A percentile compares a stretch with the other conserved stretches of the same genome.
phyloP scores from a whole-genome alignment of 2,113 vertebrate species.

The Tragulus kanchil region DNA sequence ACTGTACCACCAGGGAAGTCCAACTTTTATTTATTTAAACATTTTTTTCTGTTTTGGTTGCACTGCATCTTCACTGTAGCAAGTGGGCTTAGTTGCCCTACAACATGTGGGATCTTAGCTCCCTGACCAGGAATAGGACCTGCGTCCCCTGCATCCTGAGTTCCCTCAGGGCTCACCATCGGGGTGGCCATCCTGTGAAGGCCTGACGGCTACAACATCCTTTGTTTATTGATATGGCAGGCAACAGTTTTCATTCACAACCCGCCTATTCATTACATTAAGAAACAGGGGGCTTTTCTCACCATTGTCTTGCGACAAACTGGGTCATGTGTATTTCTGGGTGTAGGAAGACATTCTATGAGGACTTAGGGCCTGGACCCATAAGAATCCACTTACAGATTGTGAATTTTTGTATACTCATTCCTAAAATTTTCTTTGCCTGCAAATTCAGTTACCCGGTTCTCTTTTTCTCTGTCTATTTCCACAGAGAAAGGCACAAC shows the following conservation, averaged over 20 bases:
- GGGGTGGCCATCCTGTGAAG: not conserved
- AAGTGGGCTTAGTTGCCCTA: not conserved
- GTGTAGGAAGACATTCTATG: not conserved
- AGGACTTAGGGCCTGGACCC: not conserved
- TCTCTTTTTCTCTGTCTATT: not conserved
- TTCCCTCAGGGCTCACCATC: not conserved
- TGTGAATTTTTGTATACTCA: not conserved
- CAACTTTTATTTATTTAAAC: not conserved
- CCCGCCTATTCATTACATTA: not conserved
- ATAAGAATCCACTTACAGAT: not conserved
- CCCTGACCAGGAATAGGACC: not conserved
- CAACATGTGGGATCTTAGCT: not conserved
- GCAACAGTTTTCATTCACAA: not conserved
- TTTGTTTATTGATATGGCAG: not conserved
- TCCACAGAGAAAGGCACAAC: not conserved
- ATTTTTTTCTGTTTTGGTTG: not conserved
- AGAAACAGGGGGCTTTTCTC: not conserved
- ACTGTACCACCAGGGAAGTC: not conserved
- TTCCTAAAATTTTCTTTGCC: not conserved
- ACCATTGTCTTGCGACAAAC: not conserved
- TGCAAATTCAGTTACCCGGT: not conserved
- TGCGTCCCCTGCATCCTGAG: not conserved
- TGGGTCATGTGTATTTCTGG: not conserved
- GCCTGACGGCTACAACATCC: not conserved
- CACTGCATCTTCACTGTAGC: not conserved